Percentiles rank a stretch among this genome's conserved stretches.
Conservation (phyloP, 1,140 invertebrate genomes). For the Drosophila carrolli region DNA sequence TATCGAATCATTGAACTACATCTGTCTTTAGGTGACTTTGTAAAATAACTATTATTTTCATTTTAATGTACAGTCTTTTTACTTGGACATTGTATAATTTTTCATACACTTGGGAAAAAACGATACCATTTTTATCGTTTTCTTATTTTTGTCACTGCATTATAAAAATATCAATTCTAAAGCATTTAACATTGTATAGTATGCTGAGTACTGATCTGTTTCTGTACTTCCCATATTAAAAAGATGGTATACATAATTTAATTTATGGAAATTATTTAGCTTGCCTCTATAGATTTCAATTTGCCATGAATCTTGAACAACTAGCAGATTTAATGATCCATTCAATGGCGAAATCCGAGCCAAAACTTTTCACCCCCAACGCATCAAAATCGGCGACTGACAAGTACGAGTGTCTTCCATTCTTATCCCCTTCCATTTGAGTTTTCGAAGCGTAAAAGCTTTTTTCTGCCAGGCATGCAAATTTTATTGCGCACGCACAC, state of each 20-base stretch:
- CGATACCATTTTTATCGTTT: too few species aligned
- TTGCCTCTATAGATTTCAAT: neutral
- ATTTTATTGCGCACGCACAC: constrained; percentile 36
- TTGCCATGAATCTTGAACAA: constrained; percentile 8
- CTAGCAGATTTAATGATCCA: constrained; percentile 38
- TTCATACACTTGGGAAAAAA: too few species aligned
- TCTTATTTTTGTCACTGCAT: too few species aligned
- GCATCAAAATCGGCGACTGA: constrained; percentile 27
- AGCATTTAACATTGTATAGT: too few species aligned
- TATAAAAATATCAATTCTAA: too few species aligned
- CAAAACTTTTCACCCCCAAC: constrained; percentile 16
- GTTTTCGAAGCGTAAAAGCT: constrained; percentile 33
- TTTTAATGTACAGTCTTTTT: too few species aligned
- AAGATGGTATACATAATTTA: neutral
- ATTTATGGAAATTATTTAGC: neutral
- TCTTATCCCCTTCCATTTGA: neutral
- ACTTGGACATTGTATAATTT: too few species aligned
- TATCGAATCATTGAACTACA: too few species aligned
- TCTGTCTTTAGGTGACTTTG: too few species aligned
- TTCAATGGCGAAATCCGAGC: constrained; percentile 18
- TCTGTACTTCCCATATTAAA: neutral
- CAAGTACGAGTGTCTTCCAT: constrained; percentile 21
- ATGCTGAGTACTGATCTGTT: too few species aligned
- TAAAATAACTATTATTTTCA: too few species aligned
- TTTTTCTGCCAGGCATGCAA: constrained; percentile 51